phyloP scores from a whole-genome alignment of 2,113 vertebrate genomes.

The Tringa solitaria region DNA sequence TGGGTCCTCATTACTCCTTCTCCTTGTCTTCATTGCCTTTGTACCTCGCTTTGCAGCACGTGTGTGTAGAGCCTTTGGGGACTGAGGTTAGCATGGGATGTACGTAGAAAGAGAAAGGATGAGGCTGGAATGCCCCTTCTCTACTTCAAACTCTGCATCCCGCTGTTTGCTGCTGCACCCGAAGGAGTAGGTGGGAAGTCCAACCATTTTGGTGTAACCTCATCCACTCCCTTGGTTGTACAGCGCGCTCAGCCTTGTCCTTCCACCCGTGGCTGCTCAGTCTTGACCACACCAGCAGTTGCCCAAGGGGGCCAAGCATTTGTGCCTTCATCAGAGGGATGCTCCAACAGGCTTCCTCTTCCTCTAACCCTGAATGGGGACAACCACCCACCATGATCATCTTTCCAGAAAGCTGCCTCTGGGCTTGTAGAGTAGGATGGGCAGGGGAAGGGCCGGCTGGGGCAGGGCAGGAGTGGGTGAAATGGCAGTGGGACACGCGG shows the following conservation, averaged over 20 bases:
- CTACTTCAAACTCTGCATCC: not conserved
- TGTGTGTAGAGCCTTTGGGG: not conserved
- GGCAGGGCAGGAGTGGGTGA: not conserved
- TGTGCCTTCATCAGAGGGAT: not conserved
- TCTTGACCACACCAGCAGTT: not conserved
- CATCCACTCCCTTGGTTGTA: not conserved
- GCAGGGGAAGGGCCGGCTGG: not conserved
- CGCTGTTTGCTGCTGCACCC: not conserved
- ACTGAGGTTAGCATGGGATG: rapidly evolving
- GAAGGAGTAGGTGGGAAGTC: not conserved
- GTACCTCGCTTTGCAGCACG: not conserved
- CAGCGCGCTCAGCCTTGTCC: not conserved
- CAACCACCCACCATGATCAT: rapidly evolving
- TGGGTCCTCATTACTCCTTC: rapidly evolving
- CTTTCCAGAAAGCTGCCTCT: rapidly evolving
- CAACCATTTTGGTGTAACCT: not conserved
- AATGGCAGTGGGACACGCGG: not conserved
- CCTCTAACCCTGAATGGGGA: not conserved
- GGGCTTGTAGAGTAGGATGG: not conserved
- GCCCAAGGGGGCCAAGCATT: not conserved
- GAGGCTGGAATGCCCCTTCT: not conserved
- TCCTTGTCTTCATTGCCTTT: not conserved
- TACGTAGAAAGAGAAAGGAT: not conserved
- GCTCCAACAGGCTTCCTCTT: not conserved
- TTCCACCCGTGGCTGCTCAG: rapidly evolving